Base-by-base conservation (phyloP, 2,797 vertebrate species). In the Takifugu rubripes region DNA sequence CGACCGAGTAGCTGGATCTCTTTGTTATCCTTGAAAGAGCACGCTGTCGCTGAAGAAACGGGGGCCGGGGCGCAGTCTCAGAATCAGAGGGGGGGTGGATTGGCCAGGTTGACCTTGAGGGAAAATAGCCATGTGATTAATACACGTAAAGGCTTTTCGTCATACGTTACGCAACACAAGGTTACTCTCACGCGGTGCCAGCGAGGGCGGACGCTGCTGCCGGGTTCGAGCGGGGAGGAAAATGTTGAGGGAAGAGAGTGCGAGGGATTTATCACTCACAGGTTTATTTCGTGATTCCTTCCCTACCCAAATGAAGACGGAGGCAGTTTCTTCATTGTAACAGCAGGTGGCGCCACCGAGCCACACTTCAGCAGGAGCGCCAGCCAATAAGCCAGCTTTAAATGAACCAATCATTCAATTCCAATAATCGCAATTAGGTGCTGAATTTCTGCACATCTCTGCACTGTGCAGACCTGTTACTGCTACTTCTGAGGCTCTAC, bases 291-390 rank as follows among this genome's bases (percentile, higher is more conserved):
- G 24, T 54, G 25, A 2, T 63, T 36, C 46, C 15, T 64, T 15
- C 11, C 14, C 53, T 27, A 29, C 21, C 25, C 52, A 54, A 36
- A 54, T 49, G 53, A 33, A 33, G 40, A 16, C 26, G 47, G 54
- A 44, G 1, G 78, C 55, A 85, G 56, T 87, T n/a, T 57, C 3
- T 36, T 8, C 9, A 15, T 71, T 17, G 60, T 1, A 50, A 27
- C 85, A 84, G 79, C 74, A 87, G 86, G 77, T 71, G 88, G 70
- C 86, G 50, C 66, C 73, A 77, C 15, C 33, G 52, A 72, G 68
- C 72, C 25, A 61, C 66, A 71, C 14, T 48, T 25, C 21, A 25
- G 44, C 16, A 42, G 36, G 48, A 24, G 25, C 21, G 21, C 21
- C 21, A 21, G 49, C 15, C 21, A 36, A 21, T 49, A 40, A 40